Base-by-base conservation (phyloP, 1,140 invertebrate species). In the Phthorimaea operculella region DNA sequence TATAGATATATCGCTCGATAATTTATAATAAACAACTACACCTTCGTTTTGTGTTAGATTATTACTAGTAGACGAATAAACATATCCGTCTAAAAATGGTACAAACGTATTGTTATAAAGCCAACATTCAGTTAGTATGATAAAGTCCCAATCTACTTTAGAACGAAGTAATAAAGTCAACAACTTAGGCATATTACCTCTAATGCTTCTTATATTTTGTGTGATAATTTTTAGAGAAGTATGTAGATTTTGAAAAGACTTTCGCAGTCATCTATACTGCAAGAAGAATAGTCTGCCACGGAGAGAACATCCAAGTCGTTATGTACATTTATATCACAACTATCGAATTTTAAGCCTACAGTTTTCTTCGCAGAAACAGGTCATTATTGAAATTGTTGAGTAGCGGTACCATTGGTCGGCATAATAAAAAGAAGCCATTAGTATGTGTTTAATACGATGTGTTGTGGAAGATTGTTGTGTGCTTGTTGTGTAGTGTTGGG, bases 121-220 rank as follows among this genome's bases (percentile, higher is more conserved):
- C 59, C 59, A 60, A 36, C 59, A 60, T 33, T 60, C 59, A 17
- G 59, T 57, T n/a, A 57, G 17, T 33, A 36, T 48, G 4, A 60
- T 60, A 12, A 57, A 33, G 36, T 60, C 55, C 54, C 54, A 60
- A 1, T 54, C 59, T 34, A 54, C 16, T 33, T 54, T 57, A 36
- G 54, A 42, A 15, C 58, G 15, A 15, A 33, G 14, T 1, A 60
- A 50, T 11, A 34, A 9, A 12, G 58, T 60, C 11, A 48, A 2
- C 4, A 60, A 51, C 4, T 33, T 44, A 6, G 16, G 1, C 7
- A 56, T 49, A n/a, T 55, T 60, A 55, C 47, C 55, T 14, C 21
- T 47, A 51, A 59, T 52, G 33, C 58, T 59, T 55, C 58, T 55
- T 8, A 59, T 59, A 36, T 59, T 55, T 59, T 53, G 39, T 4